These are phyloP conservation scores for Thymelicus lineola DNA, from an alignment of 2,888 invertebrate genomes.

Conservation along the genomic window DNA sequence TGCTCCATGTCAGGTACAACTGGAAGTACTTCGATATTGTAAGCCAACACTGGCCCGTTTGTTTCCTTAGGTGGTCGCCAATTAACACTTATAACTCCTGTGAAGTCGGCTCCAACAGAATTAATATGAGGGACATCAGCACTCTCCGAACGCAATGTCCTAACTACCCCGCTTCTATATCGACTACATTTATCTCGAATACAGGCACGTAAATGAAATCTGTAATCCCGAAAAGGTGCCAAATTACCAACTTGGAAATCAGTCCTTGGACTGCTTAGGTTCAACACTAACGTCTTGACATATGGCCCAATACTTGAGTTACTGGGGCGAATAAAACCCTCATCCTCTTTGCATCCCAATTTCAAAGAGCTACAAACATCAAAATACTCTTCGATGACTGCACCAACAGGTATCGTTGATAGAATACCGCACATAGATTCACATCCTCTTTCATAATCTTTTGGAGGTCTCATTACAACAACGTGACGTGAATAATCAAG, in stretches of 20 bases:
- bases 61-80: constrained; percentile 67
- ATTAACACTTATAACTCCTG: constrained; percentile 57
- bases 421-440: constrained; percentile 70
- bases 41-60: constrained; percentile 73
- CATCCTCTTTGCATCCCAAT: constrained; percentile 57
- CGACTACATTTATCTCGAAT: constrained; percentile 61
- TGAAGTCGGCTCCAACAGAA: constrained; percentile 48
- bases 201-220: constrained; percentile 70
- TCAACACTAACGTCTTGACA: constrained; percentile 58
- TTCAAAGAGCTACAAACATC: constrained; percentile 62
- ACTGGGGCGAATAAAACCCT: constrained; percentile 43
- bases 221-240: constrained; percentile 74
- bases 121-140: constrained; percentile 62
- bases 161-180: constrained; percentile 62
- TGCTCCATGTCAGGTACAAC: constrained; percentile 49
- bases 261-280: constrained; percentile 55
- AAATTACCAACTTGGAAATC: constrained; percentile 61
- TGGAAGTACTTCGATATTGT: constrained; percentile 67
- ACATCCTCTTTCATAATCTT: constrained; percentile 65
- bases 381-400: constrained; percentile 67
- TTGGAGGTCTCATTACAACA: constrained; percentile 67
- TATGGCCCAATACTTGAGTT: constrained; percentile 59
- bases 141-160: constrained; percentile 58
- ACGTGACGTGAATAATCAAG: constrained; percentile 64
- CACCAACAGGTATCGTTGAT: constrained; percentile 61